These are phyloP conservation scores for Monopterus albus DNA, from an alignment of 2,113 vertebrate genomes.

Conservation along the genomic window DNA sequence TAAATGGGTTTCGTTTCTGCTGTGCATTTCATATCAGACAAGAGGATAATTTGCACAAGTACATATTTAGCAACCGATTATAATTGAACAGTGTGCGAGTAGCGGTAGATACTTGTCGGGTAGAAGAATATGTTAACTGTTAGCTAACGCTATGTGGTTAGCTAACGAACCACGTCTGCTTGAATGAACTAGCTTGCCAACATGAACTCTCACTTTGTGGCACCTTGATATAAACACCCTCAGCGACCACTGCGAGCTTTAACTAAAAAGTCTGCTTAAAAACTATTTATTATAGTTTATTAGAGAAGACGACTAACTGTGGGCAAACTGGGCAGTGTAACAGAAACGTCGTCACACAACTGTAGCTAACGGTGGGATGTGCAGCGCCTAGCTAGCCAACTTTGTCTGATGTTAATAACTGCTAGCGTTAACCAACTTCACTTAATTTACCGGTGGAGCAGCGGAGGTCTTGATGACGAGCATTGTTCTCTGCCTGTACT, in stretches of 20 bases:
- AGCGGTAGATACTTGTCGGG: too few relatives aligned
- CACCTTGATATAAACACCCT: background rate
- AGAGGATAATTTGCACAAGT: too few relatives aligned
- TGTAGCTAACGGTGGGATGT: conserved; percentile 53
- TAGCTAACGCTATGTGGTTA: too few relatives aligned
- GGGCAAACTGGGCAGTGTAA: background rate
- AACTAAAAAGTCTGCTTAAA: background rate
- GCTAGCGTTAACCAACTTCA: conserved; percentile 36
- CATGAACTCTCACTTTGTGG: conserved; percentile 25
- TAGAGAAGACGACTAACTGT: too few relatives aligned
- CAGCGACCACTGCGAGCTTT: background rate
- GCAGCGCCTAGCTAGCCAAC: conserved; percentile 64
- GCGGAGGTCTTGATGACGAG: background rate
- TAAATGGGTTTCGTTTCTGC: background rate
- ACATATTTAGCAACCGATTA: too few relatives aligned
- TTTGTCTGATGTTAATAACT: conserved; percentile 43
- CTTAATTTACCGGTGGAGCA: conserved; percentile 13
- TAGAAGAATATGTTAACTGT: too few relatives aligned
- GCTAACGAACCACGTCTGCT: conserved; percentile 38
- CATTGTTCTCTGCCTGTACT: background rate
- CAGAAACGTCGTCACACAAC: conserved; percentile 69
- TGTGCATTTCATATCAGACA: background rate
- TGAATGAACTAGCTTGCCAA: conserved; percentile 60
- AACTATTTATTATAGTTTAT: too few relatives aligned
- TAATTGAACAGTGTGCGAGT: too few relatives aligned